Conservation (phyloP, 2,888 invertebrate species). For the Caenorhabditis auriculariae region DNA sequence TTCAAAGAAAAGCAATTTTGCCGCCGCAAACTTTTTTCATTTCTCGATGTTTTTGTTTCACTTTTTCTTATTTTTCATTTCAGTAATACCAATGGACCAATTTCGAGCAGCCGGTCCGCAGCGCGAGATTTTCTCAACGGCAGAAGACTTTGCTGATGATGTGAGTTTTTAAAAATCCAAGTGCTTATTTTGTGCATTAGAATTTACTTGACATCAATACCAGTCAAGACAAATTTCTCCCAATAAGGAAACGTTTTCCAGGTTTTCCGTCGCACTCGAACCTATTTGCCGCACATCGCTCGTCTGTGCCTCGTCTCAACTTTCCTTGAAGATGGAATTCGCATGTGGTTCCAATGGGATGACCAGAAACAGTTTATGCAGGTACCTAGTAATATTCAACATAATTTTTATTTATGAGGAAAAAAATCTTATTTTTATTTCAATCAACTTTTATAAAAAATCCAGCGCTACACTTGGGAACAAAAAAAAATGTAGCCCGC, state of each 20-base stretch:
- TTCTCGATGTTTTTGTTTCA: background rate
- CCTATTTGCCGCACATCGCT: constrained; percentile 88
- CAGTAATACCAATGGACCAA: constrained; percentile 38
- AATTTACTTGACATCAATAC: too few relatives aligned
- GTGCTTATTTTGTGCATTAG: background rate
- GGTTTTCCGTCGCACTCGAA: constrained; percentile 63
- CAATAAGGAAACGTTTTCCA: too few relatives aligned
- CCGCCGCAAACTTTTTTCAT: too few relatives aligned
- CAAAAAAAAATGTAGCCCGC: background rate
- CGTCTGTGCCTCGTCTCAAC: constrained; percentile 95
- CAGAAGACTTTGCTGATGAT: constrained; percentile 60
- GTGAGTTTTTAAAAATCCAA: constrained; percentile 31
- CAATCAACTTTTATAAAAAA: too few relatives aligned
- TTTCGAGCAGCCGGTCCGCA: constrained; percentile 41
- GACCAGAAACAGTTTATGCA: constrained; percentile 65
- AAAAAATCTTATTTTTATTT: background rate
- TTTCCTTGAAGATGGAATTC: constrained; percentile 95
- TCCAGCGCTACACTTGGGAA: too few relatives aligned
- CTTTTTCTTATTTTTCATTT: background rate
- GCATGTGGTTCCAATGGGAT: constrained; percentile 91
- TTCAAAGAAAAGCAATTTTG: too few relatives aligned
- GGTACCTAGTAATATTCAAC: constrained; percentile 4
- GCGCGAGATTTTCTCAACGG: constrained; percentile 47
- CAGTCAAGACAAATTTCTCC: too few relatives aligned
- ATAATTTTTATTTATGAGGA: background rate